Evolutionary conservation across 2,888 invertebrate species (phyloP).

Genomic region (Rhingia rostrata): DNA sequence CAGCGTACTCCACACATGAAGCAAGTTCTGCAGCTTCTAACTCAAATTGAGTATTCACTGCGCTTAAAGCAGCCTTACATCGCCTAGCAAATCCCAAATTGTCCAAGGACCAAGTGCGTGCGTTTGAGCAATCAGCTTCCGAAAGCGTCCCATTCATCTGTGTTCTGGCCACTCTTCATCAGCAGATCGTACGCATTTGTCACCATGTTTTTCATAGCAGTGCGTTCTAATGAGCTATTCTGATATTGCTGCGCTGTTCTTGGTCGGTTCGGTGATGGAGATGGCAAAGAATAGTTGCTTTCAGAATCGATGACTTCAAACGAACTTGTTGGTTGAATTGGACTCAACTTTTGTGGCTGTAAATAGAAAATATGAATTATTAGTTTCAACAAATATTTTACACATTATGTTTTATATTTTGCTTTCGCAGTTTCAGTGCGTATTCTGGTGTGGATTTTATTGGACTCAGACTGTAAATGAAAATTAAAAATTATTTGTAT

Average conservation of each 20-base stretch:
- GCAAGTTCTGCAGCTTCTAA: no score
- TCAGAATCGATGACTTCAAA: slow-evolving; percentile 18
- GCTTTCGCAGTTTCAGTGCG: no score
- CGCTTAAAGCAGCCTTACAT: slow-evolving; percentile 24
- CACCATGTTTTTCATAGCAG: slow-evolving; percentile 1
- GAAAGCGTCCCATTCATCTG: slow-evolving; percentile 27
- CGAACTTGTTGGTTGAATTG: slow-evolving; percentile 3
- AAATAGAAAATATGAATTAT: slow-evolving; percentile 13
- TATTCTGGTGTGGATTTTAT: no score
- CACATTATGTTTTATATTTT: no score
- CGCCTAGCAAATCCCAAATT: slow-evolving; percentile 14
- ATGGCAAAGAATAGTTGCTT: slow-evolving; percentile 9
- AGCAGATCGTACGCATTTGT: slow-evolving; percentile 18
- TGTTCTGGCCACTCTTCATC: no score
- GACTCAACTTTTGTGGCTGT: slow-evolving; percentile 8
- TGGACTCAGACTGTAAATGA: no score
- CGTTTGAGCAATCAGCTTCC: slow-evolving; percentile 18
- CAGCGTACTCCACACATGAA: no score
- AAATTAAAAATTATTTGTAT: no score
- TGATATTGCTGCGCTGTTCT: not conserved
- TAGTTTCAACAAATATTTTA: slow-evolving; percentile 5
- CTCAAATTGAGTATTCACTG: slow-evolving; percentile 28
- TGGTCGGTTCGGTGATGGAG: slow-evolving; percentile 7
- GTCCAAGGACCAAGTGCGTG: slow-evolving; percentile 3
- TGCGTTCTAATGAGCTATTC: not conserved